phyloP scores from a whole-genome alignment of 2,113 vertebrate genomes.

The Macrotus californicus region DNA sequence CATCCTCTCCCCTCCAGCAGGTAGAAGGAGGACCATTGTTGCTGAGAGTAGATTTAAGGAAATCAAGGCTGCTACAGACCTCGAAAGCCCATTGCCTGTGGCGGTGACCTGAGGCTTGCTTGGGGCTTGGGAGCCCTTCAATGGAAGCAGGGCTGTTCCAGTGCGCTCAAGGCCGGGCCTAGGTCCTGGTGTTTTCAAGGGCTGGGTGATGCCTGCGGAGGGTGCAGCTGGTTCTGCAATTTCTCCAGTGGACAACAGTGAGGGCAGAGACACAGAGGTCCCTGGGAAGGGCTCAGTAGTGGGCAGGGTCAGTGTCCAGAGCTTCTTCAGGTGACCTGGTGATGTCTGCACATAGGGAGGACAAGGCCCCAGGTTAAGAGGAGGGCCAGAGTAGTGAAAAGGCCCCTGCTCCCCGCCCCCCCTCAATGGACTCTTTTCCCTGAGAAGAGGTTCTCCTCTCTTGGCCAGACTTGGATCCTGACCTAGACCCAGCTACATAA shows the following conservation, averaged over 20 bases:
- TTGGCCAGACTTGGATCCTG: neutral
- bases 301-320: conserved; percentile 54
- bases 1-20: neutral
- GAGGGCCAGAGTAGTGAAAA: neutral
- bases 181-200: neutral
- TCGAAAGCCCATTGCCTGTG: neutral
- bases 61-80: conserved; percentile 62
- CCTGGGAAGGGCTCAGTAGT: neutral
- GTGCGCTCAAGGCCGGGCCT: neutral
- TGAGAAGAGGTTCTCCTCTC: neutral
- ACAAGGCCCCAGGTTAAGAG: neutral
- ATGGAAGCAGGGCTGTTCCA: neutral
- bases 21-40: conserved; percentile 60
- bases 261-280: neutral
- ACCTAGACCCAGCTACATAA: neutral
- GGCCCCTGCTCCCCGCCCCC: too few relatives aligned
- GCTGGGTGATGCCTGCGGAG: neutral
- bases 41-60: conserved; percentile 66
- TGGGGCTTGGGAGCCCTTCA: neutral
- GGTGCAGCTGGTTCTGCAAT: neutral
- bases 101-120: neutral
- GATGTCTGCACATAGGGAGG: conserved; percentile 76
- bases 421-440: neutral
- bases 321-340: conserved; percentile 78
- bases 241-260: neutral